Percentiles rank a stretch among this genome's conserved stretches.
phyloP scores from a whole-genome alignment of 1,140 invertebrate species.

The Anagrus nilaparvatae region DNA sequence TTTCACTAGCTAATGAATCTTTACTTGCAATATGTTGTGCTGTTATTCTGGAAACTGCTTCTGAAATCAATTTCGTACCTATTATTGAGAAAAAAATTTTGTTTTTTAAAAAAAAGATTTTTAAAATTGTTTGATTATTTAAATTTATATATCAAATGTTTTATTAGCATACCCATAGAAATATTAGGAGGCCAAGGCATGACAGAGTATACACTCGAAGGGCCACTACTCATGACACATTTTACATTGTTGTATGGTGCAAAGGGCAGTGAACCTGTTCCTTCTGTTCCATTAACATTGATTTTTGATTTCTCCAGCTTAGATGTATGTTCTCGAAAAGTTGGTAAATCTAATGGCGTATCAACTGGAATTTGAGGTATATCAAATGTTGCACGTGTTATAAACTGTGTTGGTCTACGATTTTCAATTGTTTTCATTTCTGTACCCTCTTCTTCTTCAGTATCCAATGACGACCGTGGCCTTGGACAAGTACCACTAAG shows the following conservation, averaged over 20 bases:
- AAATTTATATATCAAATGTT: too few relatives aligned
- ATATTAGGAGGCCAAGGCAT: slow-evolving; percentile 33
- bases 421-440: slow-evolving; percentile 41
- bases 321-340: slow-evolving; percentile 26
- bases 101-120: too few relatives aligned
- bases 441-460: slow-evolving; percentile 36
- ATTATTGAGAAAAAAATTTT: background rate
- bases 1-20: slow-evolving; percentile 29
- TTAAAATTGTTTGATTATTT: too few relatives aligned
- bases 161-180: slow-evolving; percentile 28
- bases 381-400: slow-evolving; percentile 44
- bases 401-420: slow-evolving; percentile 38
- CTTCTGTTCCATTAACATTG: slow-evolving; percentile 34
- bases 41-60: slow-evolving; percentile 29
- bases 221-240: slow-evolving; percentile 28
- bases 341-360: slow-evolving; percentile 34
- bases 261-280: slow-evolving; percentile 29
- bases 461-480: slow-evolving; percentile 28
- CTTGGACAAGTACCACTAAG: slow-evolving; percentile 26
- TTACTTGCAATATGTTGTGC: slow-evolving; percentile 29
- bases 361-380: slow-evolving; percentile 35
- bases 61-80: slow-evolving; percentile 7
- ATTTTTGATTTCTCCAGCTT: slow-evolving; percentile 32
- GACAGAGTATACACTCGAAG: slow-evolving; percentile 24
- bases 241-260: slow-evolving; percentile 36